Base-by-base conservation (phyloP, 2,797 vertebrate species). In the Gymnothorax reevesii region DNA sequence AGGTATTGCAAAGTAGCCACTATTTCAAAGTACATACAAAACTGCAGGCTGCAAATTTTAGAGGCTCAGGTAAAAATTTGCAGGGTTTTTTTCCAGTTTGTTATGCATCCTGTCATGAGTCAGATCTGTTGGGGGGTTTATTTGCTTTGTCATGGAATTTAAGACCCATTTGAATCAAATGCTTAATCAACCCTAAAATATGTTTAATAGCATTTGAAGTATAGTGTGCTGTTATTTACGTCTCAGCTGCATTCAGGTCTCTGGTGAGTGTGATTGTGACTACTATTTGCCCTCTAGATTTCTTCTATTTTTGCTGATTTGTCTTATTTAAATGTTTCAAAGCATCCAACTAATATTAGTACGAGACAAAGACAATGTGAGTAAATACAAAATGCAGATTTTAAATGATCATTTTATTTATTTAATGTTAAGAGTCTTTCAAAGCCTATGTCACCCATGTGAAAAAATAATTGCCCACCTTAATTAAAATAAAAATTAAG, bases 161-260 rank as follows among this genome's bases (percentile, higher is more conserved):
- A 92, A 77, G 93, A 93, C 90, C 83, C 90, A 86, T 89, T 90
- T 89, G 86, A 85, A 88, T 93, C 90, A 92, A 92, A 93, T 92
- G 90, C 94, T 94, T 94, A 88, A 90, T 93, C 91, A 94, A 94
- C 89, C 88, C 92, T 94, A 94, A 94, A 95, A 93, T 94, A 60
- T 71, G 94, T 92, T 93, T 94, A 94, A 95, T 94, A 93, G 93
- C 93, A 92, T 95, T 94, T 95, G 93, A 95, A 95, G 94, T 91
- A 89, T 85, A 89, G 91, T 92, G 89, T 94, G 94, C 92, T 92
- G 94, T 95, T 95, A 95, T 94, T 93, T 89, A 87, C 84, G 87
- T 57, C 88, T 84, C 42, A 60, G 59, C 49, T 86, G 25, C 5
- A 79, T 86, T 89, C 89, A 89, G n/a, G 7, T 64, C 9, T 9